These are phyloP conservation scores for Hypotaenidia philippensis DNA, from an alignment of 2,797 vertebrate species.

Conservation along the genomic window DNA sequence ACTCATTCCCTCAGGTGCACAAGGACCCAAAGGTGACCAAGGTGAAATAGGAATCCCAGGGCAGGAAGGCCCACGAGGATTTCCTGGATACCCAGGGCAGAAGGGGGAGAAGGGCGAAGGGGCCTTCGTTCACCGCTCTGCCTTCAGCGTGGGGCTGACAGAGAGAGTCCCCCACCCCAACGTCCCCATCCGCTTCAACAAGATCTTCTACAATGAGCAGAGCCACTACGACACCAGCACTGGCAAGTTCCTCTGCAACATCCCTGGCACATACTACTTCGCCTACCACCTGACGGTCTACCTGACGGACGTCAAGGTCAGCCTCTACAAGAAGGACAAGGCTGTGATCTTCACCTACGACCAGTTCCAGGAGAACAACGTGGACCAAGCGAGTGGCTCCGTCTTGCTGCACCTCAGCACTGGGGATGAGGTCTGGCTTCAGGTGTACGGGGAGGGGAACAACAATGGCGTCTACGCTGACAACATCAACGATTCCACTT, in stretches of 20 bases:
- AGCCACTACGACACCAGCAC: constrained; percentile 83
- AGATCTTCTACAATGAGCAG: constrained; percentile 87
- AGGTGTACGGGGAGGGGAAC: constrained; percentile 78
- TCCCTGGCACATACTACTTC: constrained; percentile 84
- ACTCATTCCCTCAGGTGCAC: constrained; percentile 71
- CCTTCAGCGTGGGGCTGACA: constrained; percentile 85
- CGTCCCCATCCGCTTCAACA: constrained; percentile 84
- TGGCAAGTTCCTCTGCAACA: constrained; percentile 84
- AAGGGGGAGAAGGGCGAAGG: constrained; percentile 81
- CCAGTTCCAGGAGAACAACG: constrained; percentile 81
- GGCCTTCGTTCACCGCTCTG: constrained; percentile 79
- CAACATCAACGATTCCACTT: constrained; percentile 83
- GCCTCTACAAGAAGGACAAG: constrained; percentile 83
- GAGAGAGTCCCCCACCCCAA: constrained; percentile 59
- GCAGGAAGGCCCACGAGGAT: constrained; percentile 71
- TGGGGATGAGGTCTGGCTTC: constrained; percentile 87
- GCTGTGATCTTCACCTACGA: constrained; percentile 83
- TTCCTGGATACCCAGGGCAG: constrained; percentile 77
- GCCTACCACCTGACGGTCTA: constrained; percentile 88
- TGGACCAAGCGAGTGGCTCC: constrained; percentile 83
- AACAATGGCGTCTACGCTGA: constrained; percentile 82
- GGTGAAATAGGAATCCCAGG: constrained; percentile 76
- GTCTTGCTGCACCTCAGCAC: constrained; percentile 78
- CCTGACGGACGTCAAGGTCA: constrained; percentile 81
- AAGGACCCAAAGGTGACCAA: constrained; percentile 77